Conservation (phyloP, 2,888 invertebrate species). For the Prosapia bicincta region DNA sequence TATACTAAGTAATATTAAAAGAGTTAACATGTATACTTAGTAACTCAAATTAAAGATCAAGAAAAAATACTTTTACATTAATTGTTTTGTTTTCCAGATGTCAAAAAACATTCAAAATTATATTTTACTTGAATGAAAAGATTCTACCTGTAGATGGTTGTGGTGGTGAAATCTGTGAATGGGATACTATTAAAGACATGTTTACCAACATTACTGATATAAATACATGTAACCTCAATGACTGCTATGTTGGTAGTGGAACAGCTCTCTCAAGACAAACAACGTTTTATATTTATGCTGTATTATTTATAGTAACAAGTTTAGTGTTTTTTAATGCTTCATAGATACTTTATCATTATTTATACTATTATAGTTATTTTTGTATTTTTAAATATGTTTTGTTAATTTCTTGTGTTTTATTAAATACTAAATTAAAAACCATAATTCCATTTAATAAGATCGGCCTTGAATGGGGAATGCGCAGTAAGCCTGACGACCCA, state of each 20-base stretch:
- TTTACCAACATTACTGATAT: not conserved
- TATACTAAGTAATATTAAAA: too few relatives aligned
- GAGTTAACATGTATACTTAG: too few relatives aligned
- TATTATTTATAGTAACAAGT: not conserved
- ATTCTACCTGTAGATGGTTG: conserved; percentile 8
- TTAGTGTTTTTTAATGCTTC: not conserved
- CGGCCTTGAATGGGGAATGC: too few relatives aligned
- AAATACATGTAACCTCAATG: conserved; percentile 10
- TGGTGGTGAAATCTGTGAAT: not conserved
- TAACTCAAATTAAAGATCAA: too few relatives aligned
- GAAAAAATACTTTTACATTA: too few relatives aligned
- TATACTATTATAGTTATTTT: too few relatives aligned
- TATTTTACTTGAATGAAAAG: conserved; percentile 10
- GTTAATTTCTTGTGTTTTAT: too few relatives aligned
- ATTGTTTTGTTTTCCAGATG: conserved; percentile 2
- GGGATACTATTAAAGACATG: conserved; percentile 10
- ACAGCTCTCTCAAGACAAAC: not conserved
- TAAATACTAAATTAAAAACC: too few relatives aligned
- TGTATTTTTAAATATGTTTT: too few relatives aligned
- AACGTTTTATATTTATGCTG: not conserved
- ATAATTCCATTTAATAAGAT: too few relatives aligned
- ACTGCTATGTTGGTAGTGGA: conserved; percentile 8
- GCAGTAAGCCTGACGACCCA: too few relatives aligned
- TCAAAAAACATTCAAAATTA: conserved; percentile 4
- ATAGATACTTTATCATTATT: not conserved